A percentile compares a stretch with the other conserved stretches of the same genome.
Evolutionary conservation across 2,113 vertebrate genomes (phyloP).

Genomic region (Morone chrysops): DNA sequence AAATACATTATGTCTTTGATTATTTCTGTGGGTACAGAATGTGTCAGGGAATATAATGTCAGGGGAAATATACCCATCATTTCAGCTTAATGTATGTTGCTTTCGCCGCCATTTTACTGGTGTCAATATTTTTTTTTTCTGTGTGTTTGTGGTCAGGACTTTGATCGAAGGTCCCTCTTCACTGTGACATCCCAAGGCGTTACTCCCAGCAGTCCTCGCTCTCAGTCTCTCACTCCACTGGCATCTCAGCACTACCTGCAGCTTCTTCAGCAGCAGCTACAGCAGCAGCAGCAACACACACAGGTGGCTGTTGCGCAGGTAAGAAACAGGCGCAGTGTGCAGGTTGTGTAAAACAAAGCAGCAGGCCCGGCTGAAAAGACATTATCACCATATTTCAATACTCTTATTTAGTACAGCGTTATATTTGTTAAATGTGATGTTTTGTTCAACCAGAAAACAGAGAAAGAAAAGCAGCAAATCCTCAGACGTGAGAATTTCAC

Average conservation of each 20-base stretch:
- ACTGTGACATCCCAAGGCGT: conserved; percentile 72
- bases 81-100: neutral
- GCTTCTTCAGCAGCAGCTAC: conserved; percentile 89
- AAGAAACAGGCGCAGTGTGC: neutral
- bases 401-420: too few relatives aligned
- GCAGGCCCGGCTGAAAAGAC: neutral
- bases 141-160: conserved; percentile 77
- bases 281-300: conserved; percentile 91
- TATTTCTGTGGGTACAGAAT: neutral
- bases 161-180: conserved; percentile 78
- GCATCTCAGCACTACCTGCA: conserved; percentile 88
- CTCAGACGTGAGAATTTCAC: too few relatives aligned
- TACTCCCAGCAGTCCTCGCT: conserved; percentile 81
- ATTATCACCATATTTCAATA: neutral
- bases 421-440: too few relatives aligned
- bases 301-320: conserved; percentile 93
- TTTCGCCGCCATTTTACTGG: neutral
- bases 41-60: neutral
- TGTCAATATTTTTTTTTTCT: neutral
- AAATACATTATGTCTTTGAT: neutral
- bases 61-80: neutral
- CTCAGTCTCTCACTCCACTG: conserved; percentile 83
- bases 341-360: neutral
- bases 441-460: neutral
- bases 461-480: neutral